Percentiles rank a stretch among this genome's conserved stretches.
Conservation (phyloP, 2,797 vertebrate genomes). For the Hydrocynus forskahlii region DNA sequence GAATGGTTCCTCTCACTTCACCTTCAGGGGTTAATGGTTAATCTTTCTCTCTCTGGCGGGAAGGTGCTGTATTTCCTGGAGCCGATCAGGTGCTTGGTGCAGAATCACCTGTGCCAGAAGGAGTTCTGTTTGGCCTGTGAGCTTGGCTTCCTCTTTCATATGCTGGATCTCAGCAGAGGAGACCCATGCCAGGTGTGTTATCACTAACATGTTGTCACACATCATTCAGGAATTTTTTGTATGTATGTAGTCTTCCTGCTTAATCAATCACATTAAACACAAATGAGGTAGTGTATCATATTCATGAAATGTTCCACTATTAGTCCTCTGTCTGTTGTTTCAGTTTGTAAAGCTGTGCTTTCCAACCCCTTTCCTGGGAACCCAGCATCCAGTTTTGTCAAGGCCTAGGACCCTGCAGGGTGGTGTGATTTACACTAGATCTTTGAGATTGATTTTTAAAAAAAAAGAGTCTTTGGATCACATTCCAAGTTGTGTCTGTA, state of each 20-base stretch:
- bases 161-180: constrained; percentile 95
- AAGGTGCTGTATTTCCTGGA: constrained; percentile 97
- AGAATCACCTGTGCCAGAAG: constrained; percentile 98
- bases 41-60: neutral
- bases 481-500: too few species aligned
- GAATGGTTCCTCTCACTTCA: neutral
- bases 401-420: neutral
- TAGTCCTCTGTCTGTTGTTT: neutral
- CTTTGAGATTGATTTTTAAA: too few species aligned
- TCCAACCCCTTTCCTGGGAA: neutral
- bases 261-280: neutral
- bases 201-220: neutral
- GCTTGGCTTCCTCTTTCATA: constrained; percentile 96
- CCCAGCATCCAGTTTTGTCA: neutral
- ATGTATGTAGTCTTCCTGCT: too few species aligned
- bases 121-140: constrained; percentile 98
- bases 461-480: too few species aligned
- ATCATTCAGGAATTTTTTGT: neutral
- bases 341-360: neutral
- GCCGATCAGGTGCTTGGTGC: constrained; percentile 92
- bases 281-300: neutral
- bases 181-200: constrained; percentile 92
- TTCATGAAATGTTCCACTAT: constrained; percentile 13
- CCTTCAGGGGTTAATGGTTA: neutral
- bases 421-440: neutral